Percentiles rank a stretch among this genome's conserved stretches.
Evolutionary conservation across 1,140 invertebrate genomes (phyloP).

Genomic region (Bombus turneri): DNA sequence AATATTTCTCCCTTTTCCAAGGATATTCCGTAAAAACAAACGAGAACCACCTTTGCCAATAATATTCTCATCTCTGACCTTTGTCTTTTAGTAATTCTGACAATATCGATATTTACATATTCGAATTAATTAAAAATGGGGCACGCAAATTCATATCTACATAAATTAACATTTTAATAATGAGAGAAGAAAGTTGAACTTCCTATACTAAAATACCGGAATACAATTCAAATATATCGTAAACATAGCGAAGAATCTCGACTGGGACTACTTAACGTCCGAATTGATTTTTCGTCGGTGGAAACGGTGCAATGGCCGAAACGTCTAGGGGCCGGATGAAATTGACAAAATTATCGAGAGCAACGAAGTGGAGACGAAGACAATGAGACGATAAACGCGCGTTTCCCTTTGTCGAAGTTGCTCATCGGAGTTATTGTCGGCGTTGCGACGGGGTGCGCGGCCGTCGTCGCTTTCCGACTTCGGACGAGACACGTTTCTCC

Average conservation of each 20-base stretch:
- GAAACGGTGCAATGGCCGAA: not conserved
- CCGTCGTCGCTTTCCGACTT: conserved; percentile 21
- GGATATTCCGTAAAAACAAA: not conserved
- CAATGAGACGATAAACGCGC: conserved; percentile 58
- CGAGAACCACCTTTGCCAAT: not conserved
- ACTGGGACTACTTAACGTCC: not conserved
- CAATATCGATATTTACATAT: not conserved
- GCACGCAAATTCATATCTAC: not conserved
- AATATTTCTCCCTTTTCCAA: not conserved
- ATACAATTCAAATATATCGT: not conserved
- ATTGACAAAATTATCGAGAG: conserved; percentile 63
- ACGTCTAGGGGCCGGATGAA: conserved; percentile 33
- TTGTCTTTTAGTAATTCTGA: not conserved
- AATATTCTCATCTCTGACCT: not conserved
- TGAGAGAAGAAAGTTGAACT: not conserved
- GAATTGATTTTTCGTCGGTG: conserved; percentile 22
- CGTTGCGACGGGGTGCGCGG: not conserved
- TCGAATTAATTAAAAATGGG: not conserved
- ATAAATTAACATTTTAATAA: not conserved
- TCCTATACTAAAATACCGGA: not conserved
- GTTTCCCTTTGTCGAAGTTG: conserved; percentile 61
- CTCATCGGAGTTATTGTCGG: conserved; percentile 49
- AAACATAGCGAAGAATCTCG: not conserved
- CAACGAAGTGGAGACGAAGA: conserved; percentile 46
- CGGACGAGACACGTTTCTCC: not conserved